Base-by-base conservation (phyloP, 2,888 invertebrate genomes). In the Drosophila monieri region DNA sequence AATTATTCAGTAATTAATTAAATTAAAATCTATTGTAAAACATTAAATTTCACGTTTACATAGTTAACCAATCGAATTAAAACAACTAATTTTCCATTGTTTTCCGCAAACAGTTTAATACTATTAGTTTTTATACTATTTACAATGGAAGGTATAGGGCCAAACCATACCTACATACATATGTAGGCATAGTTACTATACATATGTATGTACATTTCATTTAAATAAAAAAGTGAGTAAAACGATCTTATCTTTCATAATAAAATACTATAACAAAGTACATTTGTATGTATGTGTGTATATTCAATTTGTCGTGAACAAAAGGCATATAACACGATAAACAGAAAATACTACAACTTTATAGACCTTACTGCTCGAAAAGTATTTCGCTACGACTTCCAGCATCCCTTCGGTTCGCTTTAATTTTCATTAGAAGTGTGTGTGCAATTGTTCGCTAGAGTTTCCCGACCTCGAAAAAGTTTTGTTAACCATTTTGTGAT, bases 401-500 rank as follows among this genome's bases (percentile, higher is more conserved):
- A 41, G 39, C 18, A 15, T 41, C 9, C 39, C 65, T 47, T 32
- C 9, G 39, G 58, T 27, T 32, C 27, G 46, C 79, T 85, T 88
- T 75, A 88, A 81, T 76, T 74, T 85, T 74, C 69, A 79, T 76
- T 83, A 79, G 85, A 78, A 73, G 55, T 27, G 30, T 69, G 55
- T 66, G 58, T 41, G 27, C 55, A 27, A 21, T 43, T 53, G 43
- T 47, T 32, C 58, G 53, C 58, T 55, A 58, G 60, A 73, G 60
- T 80, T 76, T 54, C 59, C 35, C 71, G 80, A 70, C 62, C 72
- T 70, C 71, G 52, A 56, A 58, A 60, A 47, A 54, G 76, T 84
- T 86, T 81, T 76, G 73, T 83, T 83, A 80, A 74, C 76, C 71
- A 78, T 88, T 80, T 86, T 85, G 86, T 88, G 88, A 85, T 84